Conservation (phyloP, 2,888 invertebrate species). For the Agrochola lota region DNA sequence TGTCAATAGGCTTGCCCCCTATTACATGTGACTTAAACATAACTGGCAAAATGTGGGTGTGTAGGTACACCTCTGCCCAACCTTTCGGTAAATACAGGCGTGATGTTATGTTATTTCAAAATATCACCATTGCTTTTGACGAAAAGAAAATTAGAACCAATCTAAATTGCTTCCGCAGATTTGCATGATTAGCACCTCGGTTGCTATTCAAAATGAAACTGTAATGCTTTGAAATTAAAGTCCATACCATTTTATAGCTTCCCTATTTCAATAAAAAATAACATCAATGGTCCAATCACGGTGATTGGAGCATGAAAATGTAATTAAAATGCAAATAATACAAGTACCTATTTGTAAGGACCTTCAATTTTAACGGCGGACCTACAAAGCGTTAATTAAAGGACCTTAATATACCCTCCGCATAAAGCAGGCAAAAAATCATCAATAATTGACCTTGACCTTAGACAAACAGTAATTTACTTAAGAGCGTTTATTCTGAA, state of each 20-base stretch:
- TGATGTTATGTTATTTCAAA: background rate
- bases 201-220: constrained; percentile 19
- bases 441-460: background rate
- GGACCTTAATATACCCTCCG: background rate
- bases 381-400: constrained; percentile 32
- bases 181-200: constrained; percentile 4
- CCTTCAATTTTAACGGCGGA: constrained; percentile 32
- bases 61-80: too few species aligned
- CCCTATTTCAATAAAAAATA: constrained; percentile 55
- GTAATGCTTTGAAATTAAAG: constrained; percentile 19
- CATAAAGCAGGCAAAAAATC: background rate
- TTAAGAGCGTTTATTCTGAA: too few species aligned
- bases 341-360: constrained; percentile 17
- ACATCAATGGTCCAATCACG: constrained; percentile 61
- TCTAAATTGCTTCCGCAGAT: constrained; percentile 11
- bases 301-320: constrained; percentile 67
- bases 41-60: too few species aligned
- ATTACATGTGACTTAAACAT: too few species aligned
- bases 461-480: background rate
- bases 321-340: constrained; percentile 76
- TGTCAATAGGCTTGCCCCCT: too few species aligned
- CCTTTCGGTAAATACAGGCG: too few species aligned
- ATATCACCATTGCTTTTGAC: background rate
- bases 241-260: constrained; percentile 27
- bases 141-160: background rate